Conservation (phyloP, 2,113 vertebrate genomes). For the Callocephalon fimbriatum region DNA sequence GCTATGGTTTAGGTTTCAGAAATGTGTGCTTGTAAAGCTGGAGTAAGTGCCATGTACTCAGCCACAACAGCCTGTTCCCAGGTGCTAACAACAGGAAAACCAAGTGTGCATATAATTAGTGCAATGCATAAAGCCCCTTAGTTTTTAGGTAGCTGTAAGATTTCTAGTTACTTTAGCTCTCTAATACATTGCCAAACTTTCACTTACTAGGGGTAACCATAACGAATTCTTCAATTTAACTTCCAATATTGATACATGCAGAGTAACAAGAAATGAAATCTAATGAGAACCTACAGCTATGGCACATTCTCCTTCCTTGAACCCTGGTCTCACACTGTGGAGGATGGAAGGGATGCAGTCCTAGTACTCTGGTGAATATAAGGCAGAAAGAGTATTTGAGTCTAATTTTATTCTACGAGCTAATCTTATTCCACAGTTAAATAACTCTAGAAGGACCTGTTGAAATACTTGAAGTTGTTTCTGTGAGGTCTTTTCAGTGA, state of each 20-base stretch:
- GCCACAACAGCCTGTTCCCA: not conserved
- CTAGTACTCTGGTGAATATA: not conserved
- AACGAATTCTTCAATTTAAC: not conserved
- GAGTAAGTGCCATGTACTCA: not conserved
- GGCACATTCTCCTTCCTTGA: not conserved
- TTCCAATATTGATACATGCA: not conserved
- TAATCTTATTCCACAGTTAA: not conserved
- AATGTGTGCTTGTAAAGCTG: not conserved
- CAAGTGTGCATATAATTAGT: not conserved
- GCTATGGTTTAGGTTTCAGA: not conserved
- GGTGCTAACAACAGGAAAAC: not conserved
- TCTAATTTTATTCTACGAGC: not conserved
- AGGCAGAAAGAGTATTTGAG: not conserved
- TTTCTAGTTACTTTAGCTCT: not conserved
- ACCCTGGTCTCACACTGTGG: fast-evolving
- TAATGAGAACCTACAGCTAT: not conserved
- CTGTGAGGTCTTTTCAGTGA: not conserved
- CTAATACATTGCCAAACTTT: not conserved
- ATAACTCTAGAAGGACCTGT: not conserved
- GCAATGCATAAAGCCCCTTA: not conserved
- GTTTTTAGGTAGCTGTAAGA: not conserved
- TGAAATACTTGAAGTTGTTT: not conserved
- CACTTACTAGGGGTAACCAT: not conserved
- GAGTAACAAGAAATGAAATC: not conserved
- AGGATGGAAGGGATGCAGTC: not conserved